Evolutionary conservation across 2,797 vertebrate genomes (phyloP).

Genomic region (Fundulus diaphanus): DNA sequence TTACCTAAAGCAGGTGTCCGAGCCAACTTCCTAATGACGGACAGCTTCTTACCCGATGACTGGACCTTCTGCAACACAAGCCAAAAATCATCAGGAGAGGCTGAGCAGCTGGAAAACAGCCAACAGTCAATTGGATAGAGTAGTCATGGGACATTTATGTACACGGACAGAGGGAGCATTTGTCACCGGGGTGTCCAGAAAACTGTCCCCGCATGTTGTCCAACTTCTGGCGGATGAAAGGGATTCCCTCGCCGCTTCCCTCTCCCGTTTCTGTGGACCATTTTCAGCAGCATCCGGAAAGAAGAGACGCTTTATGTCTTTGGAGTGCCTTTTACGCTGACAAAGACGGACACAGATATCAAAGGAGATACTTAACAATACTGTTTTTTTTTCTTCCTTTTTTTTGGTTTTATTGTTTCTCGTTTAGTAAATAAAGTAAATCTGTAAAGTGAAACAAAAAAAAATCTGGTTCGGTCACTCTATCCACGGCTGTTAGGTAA

Average conservation of each 20-base stretch:
- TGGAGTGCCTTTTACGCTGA: constrained; percentile 80
- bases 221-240: constrained; percentile 79
- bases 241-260: constrained; percentile 45
- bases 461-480: neutral
- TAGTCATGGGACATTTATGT: neutral
- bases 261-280: constrained; percentile 49
- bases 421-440: neutral
- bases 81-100: neutral
- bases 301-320: constrained; percentile 66
- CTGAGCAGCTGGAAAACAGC: neutral
- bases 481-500: neutral
- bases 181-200: constrained; percentile 67
- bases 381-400: neutral
- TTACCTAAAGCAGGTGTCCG: constrained; percentile 71
- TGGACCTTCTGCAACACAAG: constrained; percentile 68
- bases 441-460: neutral
- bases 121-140: neutral
- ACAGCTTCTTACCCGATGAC: constrained; percentile 68
- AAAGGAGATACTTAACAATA: neutral
- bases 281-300: constrained; percentile 80
- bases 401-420: too few relatives aligned
- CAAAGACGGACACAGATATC: neutral
- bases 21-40: constrained; percentile 63
- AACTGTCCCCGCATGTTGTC: constrained; percentile 88
- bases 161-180: constrained; percentile 53